Base-by-base conservation (phyloP, 1,140 invertebrate species). In the Cydia fagiglandana region DNA sequence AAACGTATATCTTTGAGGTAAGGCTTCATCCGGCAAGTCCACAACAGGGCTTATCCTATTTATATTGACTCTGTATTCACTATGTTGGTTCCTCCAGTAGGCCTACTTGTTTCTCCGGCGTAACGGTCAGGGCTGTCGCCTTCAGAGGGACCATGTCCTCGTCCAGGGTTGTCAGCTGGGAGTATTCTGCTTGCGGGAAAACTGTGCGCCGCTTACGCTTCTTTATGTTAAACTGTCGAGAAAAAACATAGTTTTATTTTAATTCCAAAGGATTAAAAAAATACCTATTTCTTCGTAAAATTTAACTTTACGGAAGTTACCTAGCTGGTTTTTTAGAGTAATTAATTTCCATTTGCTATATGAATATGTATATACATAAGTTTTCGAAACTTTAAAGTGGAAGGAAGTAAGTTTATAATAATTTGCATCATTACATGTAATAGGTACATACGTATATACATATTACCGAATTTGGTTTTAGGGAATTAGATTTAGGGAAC, bases 61-160 rank as follows among this genome's bases (percentile, higher is more conserved):
- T 78, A 77, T 82, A 86, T 87, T 85, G 81, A 86, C 80, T 83
- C 85, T 83, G 70, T 64, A 73, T 85, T 84, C 75, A 86, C 88
- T 92, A 92, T 86, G 90, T 92, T 83, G 89, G 88, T 87, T 92
- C 90, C 79, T 89, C 89, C n/a, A 85, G 74, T 70, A 84, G 78
- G 73, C 75, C 81, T 56, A 77, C 76, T 80, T 78, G 80, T 78
- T 75, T 80, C 38, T 74, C 76, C 50, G 79, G 78, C 73, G 75
- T 81, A 61, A 86, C 82, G 81, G 85, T 88, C 66, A 91, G 77
- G 17, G 82, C 81, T 1, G 88, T 91, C n/a, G 84, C 81, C 47
- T 87, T 84, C 15, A 92, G 73, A 30, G 84, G 78, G 9, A 89
- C 80, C 50, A 91, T 76, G 78, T 93, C 91, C 73, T 93, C 91